Evolutionary conservation across 2,797 vertebrate species (phyloP).

Genomic region (Liasis olivaceus): DNA sequence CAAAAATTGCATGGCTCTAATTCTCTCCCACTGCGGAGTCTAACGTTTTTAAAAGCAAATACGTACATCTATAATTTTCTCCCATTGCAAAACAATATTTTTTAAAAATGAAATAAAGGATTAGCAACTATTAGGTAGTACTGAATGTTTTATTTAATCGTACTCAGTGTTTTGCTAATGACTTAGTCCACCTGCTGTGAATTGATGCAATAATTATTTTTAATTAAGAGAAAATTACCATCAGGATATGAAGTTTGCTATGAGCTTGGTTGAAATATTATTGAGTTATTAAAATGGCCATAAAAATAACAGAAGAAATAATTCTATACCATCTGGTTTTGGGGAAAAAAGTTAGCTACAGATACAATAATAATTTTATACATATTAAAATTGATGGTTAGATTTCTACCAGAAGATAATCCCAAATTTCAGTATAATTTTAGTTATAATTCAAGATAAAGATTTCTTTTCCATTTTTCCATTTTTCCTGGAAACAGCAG

Average conservation of each 20-base stretch:
- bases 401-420: not conserved
- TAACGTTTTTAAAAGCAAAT: not conserved
- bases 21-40: too few relatives aligned
- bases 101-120: too few relatives aligned
- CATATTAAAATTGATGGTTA: not conserved
- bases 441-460: not conserved
- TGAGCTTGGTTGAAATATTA: not conserved
- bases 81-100: not conserved
- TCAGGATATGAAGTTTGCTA: conserved; percentile 2
- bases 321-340: not conserved
- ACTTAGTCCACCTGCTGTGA: not conserved
- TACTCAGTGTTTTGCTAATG: too few relatives aligned
- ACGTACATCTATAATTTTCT: not conserved
- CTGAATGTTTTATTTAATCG: not conserved
- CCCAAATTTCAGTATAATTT: not conserved
- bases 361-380: rapidly evolving
- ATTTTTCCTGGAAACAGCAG: not conserved
- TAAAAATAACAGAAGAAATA: not conserved
- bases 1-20: too few relatives aligned
- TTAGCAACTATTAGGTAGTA: not conserved
- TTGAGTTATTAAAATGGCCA: not conserved
- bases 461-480: not conserved
- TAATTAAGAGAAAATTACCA: not conserved
- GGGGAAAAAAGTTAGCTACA: not conserved
- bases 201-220: not conserved